Evolutionary conservation across 92 coral and sea anemone genomes (phyloP).

Genomic region (Heliopora coerulea): DNA sequence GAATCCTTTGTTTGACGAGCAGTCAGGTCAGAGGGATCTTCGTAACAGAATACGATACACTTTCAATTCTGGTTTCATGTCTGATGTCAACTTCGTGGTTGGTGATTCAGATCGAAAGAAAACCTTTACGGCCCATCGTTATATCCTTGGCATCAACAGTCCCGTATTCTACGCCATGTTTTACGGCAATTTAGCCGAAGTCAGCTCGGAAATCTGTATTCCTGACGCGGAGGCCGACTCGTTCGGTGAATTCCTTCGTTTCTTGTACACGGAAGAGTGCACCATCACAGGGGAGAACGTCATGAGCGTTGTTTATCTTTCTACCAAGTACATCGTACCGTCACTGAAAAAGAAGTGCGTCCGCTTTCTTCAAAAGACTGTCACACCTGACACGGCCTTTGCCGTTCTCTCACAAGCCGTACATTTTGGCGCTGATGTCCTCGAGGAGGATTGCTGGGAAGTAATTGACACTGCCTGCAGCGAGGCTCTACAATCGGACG

Average conservation of each 20-base stretch:
- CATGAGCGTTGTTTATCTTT: conserved; percentile 21
- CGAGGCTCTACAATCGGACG: conserved; percentile 23
- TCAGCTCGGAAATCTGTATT: not conserved
- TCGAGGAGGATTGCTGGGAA: conserved; percentile 28
- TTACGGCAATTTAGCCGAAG: conserved; percentile 28
- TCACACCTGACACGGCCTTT: conserved; percentile 23
- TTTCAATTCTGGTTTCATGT: conserved; percentile 30
- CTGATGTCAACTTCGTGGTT: conserved; percentile 21
- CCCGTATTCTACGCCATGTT: conserved; percentile 40
- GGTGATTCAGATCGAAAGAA: conserved; percentile 4
- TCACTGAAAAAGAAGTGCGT: conserved; percentile 31
- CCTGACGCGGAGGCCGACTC: conserved; percentile 29
- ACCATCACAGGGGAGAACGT: conserved; percentile 22
- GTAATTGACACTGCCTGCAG: conserved; percentile 17
- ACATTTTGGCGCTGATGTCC: conserved; percentile 27
- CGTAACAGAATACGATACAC: conserved; percentile 19
- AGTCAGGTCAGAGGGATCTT: conserved; percentile 19
- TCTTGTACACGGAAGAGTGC: conserved; percentile 34
- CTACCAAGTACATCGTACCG: conserved; percentile 35
- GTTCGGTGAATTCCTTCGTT: conserved; percentile 31
- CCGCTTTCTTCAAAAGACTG: conserved; percentile 25
- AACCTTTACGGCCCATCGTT: conserved; percentile 25
- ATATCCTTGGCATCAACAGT: conserved; percentile 27
- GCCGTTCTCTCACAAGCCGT: conserved; percentile 26
- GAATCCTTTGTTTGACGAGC: conserved; percentile 15